A percentile compares a stretch with the other conserved stretches of the same genome.
These are phyloP conservation scores for Andrena trimmerana DNA, from an alignment of 2,888 invertebrate species.

Conservation along the genomic window DNA sequence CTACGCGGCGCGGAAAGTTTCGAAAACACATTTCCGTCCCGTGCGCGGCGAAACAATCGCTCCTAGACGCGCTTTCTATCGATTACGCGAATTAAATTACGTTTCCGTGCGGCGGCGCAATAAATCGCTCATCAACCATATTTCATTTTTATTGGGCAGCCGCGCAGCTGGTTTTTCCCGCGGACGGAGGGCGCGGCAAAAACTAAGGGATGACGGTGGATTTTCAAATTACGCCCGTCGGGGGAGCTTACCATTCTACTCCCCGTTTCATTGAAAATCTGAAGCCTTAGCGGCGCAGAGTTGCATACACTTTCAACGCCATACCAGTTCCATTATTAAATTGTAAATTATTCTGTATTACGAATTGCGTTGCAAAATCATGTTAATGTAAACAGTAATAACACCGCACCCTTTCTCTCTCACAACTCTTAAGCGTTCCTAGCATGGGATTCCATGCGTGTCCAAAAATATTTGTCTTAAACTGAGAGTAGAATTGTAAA, in stretches of 20 bases:
- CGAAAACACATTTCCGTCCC: not conserved
- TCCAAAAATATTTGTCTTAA: too few relatives aligned
- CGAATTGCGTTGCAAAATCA: too few relatives aligned
- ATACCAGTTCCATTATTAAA: not conserved
- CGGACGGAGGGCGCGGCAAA: not conserved
- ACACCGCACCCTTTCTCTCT: too few relatives aligned
- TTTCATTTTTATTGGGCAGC: conserved; percentile 69
- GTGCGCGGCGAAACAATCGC: conserved; percentile 18
- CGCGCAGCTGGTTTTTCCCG: conserved; percentile 4
- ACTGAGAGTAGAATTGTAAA: too few relatives aligned
- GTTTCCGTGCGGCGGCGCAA: conserved; percentile 17
- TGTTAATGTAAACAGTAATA: too few relatives aligned
- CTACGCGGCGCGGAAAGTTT: conserved; percentile 6
- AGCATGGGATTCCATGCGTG: too few relatives aligned
- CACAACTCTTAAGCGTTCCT: too few relatives aligned
- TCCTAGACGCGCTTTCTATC: conserved; percentile 15
- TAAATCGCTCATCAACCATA: conserved; percentile 49
- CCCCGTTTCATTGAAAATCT: too few relatives aligned
- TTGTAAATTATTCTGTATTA: too few relatives aligned
- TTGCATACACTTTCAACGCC: not conserved
- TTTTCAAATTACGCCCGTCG: conserved; percentile 18
- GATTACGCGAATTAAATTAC: conserved; percentile 55
- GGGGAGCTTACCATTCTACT: not conserved
- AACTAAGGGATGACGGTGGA: not conserved
- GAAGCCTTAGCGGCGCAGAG: too few relatives aligned